phyloP scores from a whole-genome alignment of 2,797 vertebrate species.

The Sphaeramia orbicularis region DNA sequence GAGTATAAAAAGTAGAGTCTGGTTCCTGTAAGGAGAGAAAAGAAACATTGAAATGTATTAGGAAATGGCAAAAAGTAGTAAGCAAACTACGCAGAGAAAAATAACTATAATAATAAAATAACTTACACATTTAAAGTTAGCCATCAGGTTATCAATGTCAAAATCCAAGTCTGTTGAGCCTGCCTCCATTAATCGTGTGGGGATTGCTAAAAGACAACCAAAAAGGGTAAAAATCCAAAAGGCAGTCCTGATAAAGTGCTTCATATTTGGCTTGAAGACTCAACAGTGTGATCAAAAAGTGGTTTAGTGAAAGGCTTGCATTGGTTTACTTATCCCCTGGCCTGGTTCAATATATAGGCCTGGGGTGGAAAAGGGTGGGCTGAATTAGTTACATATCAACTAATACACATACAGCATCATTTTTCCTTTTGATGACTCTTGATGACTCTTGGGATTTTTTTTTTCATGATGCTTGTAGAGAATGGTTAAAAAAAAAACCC shows the following conservation, averaged over 20 bases:
- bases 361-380: constrained; percentile 76
- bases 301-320: constrained; percentile 25
- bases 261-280: constrained; percentile 58
- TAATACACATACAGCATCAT: constrained; percentile 42
- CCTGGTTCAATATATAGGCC: constrained; percentile 43
- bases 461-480: constrained; percentile 39
- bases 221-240: constrained; percentile 55
- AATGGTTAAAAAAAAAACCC: constrained; percentile 52
- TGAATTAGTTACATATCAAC: constrained; percentile 45
- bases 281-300: constrained; percentile 27
- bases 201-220: background rate
- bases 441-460: constrained; percentile 65
- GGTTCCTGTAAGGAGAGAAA: constrained; percentile 3
- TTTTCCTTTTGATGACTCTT: constrained; percentile 70
- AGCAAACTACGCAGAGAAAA: background rate
- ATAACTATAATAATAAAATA: too few species aligned
- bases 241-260: constrained; percentile 40
- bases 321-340: constrained; percentile 29
- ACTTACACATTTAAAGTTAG: constrained; percentile 41
- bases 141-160: accelerated
- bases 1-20: constrained; percentile 38
- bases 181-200: background rate
- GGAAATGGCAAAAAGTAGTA: background rate
- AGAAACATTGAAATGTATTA: constrained; percentile 19
- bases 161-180: accelerated